Conservation (phyloP, 2,113 vertebrate species). For the Limnothrissa miodon region DNA sequence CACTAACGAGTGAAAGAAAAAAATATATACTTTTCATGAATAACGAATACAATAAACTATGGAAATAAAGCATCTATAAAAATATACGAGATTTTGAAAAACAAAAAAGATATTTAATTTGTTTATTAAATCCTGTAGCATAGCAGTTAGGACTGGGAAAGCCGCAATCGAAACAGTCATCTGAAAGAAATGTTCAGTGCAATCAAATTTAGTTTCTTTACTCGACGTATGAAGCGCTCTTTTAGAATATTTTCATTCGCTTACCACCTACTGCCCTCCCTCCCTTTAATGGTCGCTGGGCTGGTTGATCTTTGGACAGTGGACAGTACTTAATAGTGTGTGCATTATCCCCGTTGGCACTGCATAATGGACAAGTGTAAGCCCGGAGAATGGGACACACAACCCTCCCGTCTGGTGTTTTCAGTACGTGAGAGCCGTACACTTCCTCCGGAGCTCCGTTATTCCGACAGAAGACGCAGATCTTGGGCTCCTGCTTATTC, state of each 20-base stretch:
- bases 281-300: constrained; percentile 74
- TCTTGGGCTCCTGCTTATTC: constrained; percentile 77
- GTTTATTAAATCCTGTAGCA: constrained; percentile 58
- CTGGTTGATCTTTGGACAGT: constrained; percentile 78
- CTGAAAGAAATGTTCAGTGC: constrained; percentile 76
- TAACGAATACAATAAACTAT: constrained; percentile 75
- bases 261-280: constrained; percentile 79
- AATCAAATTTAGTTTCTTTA: constrained; percentile 67
- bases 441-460: constrained; percentile 81
- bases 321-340: constrained; percentile 84
- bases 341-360: constrained; percentile 81
- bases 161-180: constrained; percentile 74
- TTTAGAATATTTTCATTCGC: constrained; percentile 77
- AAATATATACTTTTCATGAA: constrained; percentile 65
- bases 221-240: constrained; percentile 46
- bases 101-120: constrained; percentile 51
- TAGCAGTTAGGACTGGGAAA: constrained; percentile 60
- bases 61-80: constrained; percentile 79
- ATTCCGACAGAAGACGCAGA: constrained; percentile 83
- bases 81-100: constrained; percentile 73
- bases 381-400: constrained; percentile 79
- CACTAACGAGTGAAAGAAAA: constrained; percentile 58
- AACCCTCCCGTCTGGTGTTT: constrained; percentile 78
- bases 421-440: constrained; percentile 80
- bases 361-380: constrained; percentile 80